A percentile compares a stretch with the other conserved stretches of the same genome.
phyloP scores from a whole-genome alignment of 2,113 vertebrate genomes.

The Podarcis cretensis region DNA sequence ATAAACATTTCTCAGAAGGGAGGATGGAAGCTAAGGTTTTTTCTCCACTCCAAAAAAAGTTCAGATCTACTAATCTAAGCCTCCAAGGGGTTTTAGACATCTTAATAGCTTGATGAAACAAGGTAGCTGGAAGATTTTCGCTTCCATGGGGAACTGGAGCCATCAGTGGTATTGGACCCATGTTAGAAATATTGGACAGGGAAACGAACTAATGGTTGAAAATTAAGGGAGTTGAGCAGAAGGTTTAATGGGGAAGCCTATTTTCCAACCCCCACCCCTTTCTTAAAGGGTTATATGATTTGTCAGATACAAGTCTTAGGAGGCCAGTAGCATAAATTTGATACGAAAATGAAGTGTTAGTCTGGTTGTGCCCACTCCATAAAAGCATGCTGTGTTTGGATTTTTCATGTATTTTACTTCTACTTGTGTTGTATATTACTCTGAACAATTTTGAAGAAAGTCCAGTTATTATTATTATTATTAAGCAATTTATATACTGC shows the following conservation, averaged over 20 bases:
- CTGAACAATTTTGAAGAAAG: too few relatives aligned
- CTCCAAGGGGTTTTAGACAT: slow-evolving; percentile 43
- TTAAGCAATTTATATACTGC: too few relatives aligned
- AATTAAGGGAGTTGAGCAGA: slow-evolving; percentile 8
- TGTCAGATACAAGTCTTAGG: slow-evolving; percentile 1
- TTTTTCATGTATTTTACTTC: too few relatives aligned
- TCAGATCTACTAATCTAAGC: slow-evolving; percentile 39
- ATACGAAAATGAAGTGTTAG: slow-evolving; percentile 36
- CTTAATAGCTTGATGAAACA: slow-evolving; percentile 57
- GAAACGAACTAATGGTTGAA: not conserved
- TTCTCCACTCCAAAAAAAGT: slow-evolving; percentile 19
- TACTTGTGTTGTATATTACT: too few relatives aligned
- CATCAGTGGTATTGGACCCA: slow-evolving; percentile 30
- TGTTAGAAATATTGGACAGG: slow-evolving; percentile 45
- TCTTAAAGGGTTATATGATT: slow-evolving; percentile 10
- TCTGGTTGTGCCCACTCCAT: not conserved
- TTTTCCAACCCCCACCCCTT: not conserved
- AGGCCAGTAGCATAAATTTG: slow-evolving; percentile 40
- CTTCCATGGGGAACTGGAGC: slow-evolving; percentile 21
- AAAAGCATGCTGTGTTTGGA: not conserved
- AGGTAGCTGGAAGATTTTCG: slow-evolving; percentile 40
- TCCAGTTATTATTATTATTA: too few relatives aligned
- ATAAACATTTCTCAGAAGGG: slow-evolving; percentile 21
- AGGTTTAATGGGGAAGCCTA: slow-evolving; percentile 25
- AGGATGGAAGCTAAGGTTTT: slow-evolving; percentile 31